Percentiles rank a stretch among this genome's conserved stretches.
These are phyloP conservation scores for Linnaemya tessellans DNA, from an alignment of 2,888 invertebrate genomes.

Conservation along the genomic window DNA sequence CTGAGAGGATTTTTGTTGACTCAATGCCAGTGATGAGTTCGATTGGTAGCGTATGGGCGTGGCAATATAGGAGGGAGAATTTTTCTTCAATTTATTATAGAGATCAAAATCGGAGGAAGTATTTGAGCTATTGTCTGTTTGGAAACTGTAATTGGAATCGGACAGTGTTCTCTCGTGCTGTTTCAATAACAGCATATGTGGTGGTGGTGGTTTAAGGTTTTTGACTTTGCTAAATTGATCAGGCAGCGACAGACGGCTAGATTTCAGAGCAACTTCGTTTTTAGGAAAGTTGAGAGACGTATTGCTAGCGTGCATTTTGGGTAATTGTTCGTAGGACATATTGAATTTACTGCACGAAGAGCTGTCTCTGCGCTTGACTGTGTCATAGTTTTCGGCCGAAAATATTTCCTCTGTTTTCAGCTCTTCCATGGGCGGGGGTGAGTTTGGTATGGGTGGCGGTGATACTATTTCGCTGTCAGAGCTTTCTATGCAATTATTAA, in stretches of 20 bases:
- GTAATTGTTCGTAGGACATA: conserved; percentile 81
- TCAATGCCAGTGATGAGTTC: conserved; percentile 79
- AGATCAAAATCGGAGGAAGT: conserved; percentile 83
- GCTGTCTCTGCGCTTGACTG: conserved; percentile 81
- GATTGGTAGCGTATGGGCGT: conserved; percentile 80
- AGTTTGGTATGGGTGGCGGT: conserved; percentile 90
- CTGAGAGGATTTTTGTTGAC: conserved; percentile 69
- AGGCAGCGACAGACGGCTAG: conserved; percentile 82
- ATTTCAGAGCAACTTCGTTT: conserved; percentile 78
- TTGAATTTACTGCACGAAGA: conserved; percentile 78
- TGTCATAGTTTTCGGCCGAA: conserved; percentile 83
- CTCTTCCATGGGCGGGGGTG: conserved; percentile 87
- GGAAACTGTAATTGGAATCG: conserved; percentile 83
- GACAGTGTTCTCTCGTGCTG: conserved; percentile 81
- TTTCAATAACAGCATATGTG: conserved; percentile 76
- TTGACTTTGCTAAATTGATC: conserved; percentile 81
- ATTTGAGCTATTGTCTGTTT: conserved; percentile 83
- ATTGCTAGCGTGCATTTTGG: conserved; percentile 82
- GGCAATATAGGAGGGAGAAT: conserved; percentile 79
- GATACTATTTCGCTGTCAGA: conserved; percentile 91
- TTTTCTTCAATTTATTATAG: conserved; percentile 81
- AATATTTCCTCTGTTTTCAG: conserved; percentile 86
- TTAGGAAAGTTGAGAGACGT: conserved; percentile 81
- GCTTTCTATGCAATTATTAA: conserved; percentile 89
- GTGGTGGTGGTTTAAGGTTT: conserved; percentile 69